Percentiles rank a stretch among this genome's conserved stretches.
These are phyloP conservation scores for Asarcornis scutulata DNA, from an alignment of 2,113 vertebrate genomes.

Conservation along the genomic window DNA sequence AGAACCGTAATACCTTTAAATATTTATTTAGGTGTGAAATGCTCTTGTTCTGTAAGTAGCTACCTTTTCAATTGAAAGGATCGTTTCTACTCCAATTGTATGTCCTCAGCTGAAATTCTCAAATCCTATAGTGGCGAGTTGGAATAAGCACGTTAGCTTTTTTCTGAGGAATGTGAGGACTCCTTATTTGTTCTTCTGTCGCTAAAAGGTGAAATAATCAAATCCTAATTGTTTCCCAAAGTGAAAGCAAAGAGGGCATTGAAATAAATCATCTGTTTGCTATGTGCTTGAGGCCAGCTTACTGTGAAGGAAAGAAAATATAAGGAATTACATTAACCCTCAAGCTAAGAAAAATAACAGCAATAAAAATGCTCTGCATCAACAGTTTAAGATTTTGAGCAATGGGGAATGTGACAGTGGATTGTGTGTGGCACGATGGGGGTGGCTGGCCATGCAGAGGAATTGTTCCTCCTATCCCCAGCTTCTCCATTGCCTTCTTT, in stretches of 20 bases:
- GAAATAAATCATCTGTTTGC: background rate
- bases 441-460: fast-evolving
- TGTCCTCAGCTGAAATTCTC: background rate
- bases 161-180: background rate
- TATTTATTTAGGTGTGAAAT: background rate
- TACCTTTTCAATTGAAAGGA: background rate
- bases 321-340: background rate
- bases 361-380: background rate
- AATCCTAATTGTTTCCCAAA: background rate
- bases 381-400: background rate
- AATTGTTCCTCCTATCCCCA: background rate
- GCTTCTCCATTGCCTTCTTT: background rate
- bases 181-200: background rate
- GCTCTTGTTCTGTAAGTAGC: background rate
- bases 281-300: background rate
- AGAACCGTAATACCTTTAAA: background rate
- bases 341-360: background rate
- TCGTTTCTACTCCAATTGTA: background rate
- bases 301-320: background rate
- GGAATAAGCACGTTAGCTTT: background rate
- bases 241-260: background rate
- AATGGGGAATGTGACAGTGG: background rate
- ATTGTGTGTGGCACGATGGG: fast-evolving
- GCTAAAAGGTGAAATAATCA: background rate
- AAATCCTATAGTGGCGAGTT: background rate